Conservation (phyloP, 2,888 invertebrate species). For the Drosophila macrospina region DNA sequence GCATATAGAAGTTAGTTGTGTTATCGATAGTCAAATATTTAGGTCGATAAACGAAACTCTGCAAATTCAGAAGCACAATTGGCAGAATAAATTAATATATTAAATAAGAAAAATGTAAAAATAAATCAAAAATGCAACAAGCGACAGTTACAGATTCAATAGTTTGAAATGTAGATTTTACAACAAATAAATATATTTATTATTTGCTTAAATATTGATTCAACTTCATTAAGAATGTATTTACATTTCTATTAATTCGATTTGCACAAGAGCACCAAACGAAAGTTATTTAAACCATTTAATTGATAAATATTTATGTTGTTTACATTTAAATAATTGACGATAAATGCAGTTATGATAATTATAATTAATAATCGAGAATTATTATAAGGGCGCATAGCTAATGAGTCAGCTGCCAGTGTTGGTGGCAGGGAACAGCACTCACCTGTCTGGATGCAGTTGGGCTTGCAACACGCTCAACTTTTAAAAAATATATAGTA, state of each 20-base stretch:
- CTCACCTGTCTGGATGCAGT: conserved; percentile 15
- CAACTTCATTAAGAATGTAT: background rate
- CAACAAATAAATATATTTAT: background rate
- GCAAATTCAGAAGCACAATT: no score
- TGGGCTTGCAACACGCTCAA: background rate
- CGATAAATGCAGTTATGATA: conserved; percentile 4
- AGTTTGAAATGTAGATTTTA: background rate
- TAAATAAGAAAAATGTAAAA: background rate
- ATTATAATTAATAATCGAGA: conserved; percentile 1
- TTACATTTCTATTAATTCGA: background rate
- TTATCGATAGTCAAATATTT: no score
- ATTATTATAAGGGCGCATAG: background rate
- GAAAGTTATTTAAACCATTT: background rate
- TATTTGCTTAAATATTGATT: background rate
- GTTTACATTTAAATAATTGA: conserved; percentile 6
- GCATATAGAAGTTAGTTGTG: no score
- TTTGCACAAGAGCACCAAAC: background rate
- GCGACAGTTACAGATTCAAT: background rate
- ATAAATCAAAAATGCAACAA: background rate
- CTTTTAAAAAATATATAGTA: background rate
- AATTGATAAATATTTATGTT: conserved; percentile 13
- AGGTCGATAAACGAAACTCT: no score
- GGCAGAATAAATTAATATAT: background rate
- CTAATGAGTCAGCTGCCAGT: conserved; percentile 5
- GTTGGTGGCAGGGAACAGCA: background rate